Percentiles rank a stretch among this genome's conserved stretches.
These are phyloP conservation scores for Agelastica alni DNA, from an alignment of 2,888 invertebrate species.

Conservation along the genomic window DNA sequence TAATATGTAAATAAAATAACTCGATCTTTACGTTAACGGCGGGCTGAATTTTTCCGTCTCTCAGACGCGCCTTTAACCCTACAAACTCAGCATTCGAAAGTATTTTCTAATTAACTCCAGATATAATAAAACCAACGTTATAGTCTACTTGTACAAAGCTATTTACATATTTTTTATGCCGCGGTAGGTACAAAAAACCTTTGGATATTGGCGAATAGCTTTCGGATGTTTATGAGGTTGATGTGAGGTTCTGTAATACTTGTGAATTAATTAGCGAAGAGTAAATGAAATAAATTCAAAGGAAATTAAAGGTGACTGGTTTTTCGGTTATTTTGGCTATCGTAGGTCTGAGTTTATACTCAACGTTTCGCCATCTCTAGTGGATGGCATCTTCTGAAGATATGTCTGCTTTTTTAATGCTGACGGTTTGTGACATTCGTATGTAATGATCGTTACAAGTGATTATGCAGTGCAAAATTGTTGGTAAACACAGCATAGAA, in stretches of 20 bases:
- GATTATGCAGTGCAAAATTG: no score
- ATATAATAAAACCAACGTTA: conserved; percentile 22
- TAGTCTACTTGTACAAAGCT: conserved; percentile 18
- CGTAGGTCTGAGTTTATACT: no score
- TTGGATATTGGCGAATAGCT: conserved; percentile 11
- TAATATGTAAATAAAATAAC: no score
- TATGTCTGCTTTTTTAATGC: no score
- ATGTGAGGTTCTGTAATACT: conserved; percentile 7
- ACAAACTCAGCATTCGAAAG: conserved; percentile 17
- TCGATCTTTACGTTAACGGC: no score
- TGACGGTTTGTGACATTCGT: no score
- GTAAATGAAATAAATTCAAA: conserved; percentile 9
- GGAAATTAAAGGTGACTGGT: no score
- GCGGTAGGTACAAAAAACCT: conserved; percentile 7
- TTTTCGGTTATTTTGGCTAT: no score
- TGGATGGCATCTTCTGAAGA: no score
- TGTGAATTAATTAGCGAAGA: conserved; percentile 9
- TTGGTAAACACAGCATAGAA: no score
- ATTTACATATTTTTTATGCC: conserved; percentile 14
- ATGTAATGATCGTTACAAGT: no score
- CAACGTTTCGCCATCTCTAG: no score
- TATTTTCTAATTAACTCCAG: conserved; percentile 24
- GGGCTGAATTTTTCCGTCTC: conserved; percentile 12
- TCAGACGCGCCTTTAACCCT: conserved; percentile 19
- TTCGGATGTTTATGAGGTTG: conserved; percentile 11